Conservation (phyloP, 2,113 vertebrate species). For the Athene cunicularia region DNA sequence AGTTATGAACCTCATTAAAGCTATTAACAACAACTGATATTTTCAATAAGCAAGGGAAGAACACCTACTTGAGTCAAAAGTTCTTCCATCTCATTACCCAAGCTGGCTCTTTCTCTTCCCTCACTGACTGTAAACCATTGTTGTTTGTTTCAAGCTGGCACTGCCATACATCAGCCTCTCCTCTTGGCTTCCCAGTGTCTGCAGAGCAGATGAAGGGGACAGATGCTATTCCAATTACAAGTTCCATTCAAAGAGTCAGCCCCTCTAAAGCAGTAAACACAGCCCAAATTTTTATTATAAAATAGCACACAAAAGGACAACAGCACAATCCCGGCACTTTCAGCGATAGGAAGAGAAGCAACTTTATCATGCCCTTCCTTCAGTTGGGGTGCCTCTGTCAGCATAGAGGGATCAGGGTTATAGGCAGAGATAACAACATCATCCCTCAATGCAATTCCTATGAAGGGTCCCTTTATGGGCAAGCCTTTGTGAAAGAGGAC, state of each 20-base stretch:
- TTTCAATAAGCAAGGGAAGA: neutral
- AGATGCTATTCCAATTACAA: neutral
- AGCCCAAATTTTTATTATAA: neutral
- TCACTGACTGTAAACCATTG: neutral
- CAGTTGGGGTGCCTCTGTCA: neutral
- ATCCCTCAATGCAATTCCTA: neutral
- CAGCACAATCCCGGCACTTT: neutral
- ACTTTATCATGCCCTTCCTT: neutral
- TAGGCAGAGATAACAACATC: neutral
- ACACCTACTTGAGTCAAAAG: neutral
- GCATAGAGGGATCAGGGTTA: neutral
- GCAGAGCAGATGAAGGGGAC: neutral
- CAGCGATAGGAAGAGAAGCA: neutral
- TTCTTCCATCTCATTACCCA: conserved; percentile 20
- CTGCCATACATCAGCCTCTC: neutral
- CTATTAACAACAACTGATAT: neutral
- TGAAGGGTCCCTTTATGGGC: neutral
- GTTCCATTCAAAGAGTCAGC: neutral
- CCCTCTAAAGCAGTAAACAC: neutral
- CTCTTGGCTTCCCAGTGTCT: neutral
- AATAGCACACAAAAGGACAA: neutral
- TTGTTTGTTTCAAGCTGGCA: conserved; percentile 8
- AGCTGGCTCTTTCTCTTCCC: neutral
- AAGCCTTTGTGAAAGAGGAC: neutral
- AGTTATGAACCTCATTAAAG: conserved; percentile 22